A percentile compares a stretch with the other conserved stretches of the same genome.
Conservation (phyloP, 2,113 vertebrate genomes). For the Heteronetta atricapilla region DNA sequence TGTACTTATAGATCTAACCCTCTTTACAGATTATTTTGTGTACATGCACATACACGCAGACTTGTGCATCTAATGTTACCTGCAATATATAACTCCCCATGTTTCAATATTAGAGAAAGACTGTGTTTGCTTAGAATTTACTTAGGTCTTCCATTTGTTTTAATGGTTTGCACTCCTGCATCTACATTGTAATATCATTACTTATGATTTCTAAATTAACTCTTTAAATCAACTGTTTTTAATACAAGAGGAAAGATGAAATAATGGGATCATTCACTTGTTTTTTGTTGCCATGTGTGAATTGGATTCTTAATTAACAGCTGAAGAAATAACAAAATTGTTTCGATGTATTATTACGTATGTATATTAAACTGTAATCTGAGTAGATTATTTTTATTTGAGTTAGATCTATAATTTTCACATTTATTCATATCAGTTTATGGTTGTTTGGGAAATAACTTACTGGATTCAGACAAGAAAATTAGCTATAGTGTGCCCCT, state of each 20-base stretch:
- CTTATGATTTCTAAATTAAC: background rate
- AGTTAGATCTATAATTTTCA: background rate
- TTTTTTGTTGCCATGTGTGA: background rate
- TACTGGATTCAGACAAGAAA: background rate
- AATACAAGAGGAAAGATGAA: background rate
- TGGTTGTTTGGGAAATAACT: background rate
- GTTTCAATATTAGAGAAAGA: background rate
- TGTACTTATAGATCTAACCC: no score
- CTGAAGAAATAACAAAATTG: background rate
- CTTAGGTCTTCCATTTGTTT: background rate
- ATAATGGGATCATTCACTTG: background rate
- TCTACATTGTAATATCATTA: background rate
- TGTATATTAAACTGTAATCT: background rate
- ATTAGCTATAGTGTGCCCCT: background rate
- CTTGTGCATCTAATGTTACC: background rate
- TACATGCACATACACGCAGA: background rate
- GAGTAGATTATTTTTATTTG: background rate
- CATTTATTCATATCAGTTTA: background rate
- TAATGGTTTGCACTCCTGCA: background rate
- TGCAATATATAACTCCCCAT: background rate
- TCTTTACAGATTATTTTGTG: background rate
- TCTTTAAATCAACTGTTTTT: background rate
- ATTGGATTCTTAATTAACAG: background rate
- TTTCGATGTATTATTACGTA: background rate
- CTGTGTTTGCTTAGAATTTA: background rate